Base-by-base conservation (phyloP, 2,888 invertebrate genomes). In the Synergus itoensis region DNA sequence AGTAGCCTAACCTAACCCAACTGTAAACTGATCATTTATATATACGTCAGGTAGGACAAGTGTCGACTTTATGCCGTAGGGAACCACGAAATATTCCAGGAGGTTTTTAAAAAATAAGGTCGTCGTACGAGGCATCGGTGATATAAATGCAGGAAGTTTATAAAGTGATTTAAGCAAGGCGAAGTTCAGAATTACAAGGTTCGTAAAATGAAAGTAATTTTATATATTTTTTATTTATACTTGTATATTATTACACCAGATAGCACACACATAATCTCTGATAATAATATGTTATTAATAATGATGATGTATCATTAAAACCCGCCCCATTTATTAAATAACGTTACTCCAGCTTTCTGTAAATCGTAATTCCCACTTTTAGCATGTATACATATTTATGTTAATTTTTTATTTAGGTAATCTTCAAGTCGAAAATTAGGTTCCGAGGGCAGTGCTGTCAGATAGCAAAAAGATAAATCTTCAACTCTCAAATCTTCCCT, bases 1-100 rank as follows among this genome's bases (percentile, higher is more conserved):
- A n/a, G 53, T n/a, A 53, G n/a, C 8, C 53, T 53, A 53, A 53
- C 53, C 53, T n/a, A 53, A 53, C n/a, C 53, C 53, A n/a, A n/a
- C n/a, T n/a, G n/a, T 53, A 8, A 53, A n/a, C 16, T 8, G 8
- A 53, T 53, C 53, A 53, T n/a, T 53, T 53, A n/a, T 53, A 16
- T n/a, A n/a, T 53, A n/a, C n/a, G n/a, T n/a, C n/a, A 53, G 53
- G 14, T 48, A 48, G 48, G 48, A n/a, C 48, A 48, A 48, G 48
- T 16, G 16, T 48, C 48, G 48, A n/a, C 7, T 48, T 7, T 16
- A 48, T 48, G 16, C 48, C 48, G 14, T 48, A 16, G 16, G 16
- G 16, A 48, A 48, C 48, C 48, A n/a, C 48, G 48, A 48, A 48
- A 48, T 48, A 48, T n/a, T n/a, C 11, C 16, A 7, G 16, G 5